These are phyloP conservation scores for Tokudaia muenninki DNA, from an alignment of 2,797 vertebrate species.

Conservation along the genomic window DNA sequence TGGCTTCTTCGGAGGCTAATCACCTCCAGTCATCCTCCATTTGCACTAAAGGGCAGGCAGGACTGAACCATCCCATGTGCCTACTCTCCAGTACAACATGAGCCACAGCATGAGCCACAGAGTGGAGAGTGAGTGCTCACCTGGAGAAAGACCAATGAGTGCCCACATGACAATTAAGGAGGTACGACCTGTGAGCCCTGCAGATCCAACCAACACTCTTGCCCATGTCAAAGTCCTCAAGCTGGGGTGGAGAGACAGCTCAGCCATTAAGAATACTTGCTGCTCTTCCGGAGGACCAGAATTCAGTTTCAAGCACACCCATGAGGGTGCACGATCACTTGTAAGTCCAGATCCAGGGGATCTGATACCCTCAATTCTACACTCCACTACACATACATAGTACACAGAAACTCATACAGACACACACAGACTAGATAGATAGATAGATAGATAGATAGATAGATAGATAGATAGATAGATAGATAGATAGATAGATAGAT, in stretches of 20 bases:
- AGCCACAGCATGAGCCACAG: background rate
- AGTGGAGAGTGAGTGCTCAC: background rate
- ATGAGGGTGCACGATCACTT: background rate
- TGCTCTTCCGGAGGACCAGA: background rate
- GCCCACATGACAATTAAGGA: background rate
- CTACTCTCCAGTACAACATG: background rate
- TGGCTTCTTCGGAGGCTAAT: background rate
- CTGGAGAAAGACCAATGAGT: background rate
- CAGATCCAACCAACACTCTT: background rate
- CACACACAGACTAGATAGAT: background rate
- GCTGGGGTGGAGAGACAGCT: background rate
- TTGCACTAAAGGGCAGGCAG: background rate
- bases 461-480: too few relatives aligned
- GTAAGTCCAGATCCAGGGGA: background rate
- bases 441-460: too few relatives aligned
- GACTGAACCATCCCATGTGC: background rate
- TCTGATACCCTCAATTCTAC: background rate
- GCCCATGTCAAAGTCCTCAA: background rate
- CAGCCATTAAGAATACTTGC: background rate
- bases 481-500: too few relatives aligned
- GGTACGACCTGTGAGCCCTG: background rate
- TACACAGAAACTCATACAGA: background rate
- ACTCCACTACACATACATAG: background rate
- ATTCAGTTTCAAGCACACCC: background rate
- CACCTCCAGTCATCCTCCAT: background rate